Base-by-base conservation (phyloP, 2,113 vertebrate genomes). In the Platichthys stellatus region DNA sequence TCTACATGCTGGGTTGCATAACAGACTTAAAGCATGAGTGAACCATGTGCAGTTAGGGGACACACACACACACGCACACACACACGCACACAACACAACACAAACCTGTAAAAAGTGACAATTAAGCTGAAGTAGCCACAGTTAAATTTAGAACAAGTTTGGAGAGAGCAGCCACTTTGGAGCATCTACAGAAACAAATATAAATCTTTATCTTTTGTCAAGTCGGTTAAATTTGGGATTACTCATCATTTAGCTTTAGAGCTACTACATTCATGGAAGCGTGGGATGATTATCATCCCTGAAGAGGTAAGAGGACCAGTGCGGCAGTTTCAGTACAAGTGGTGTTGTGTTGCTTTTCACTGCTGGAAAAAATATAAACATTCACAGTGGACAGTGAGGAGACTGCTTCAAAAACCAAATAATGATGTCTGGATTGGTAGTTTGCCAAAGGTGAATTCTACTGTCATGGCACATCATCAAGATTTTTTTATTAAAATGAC, bases 21-120 rank as follows among this genome's bases (percentile, higher is more conserved):
- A 89, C 79, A 59, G 6, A 23, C 57, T 70, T 40, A 62, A 61
- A 76, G 78, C 83, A 78, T 73, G 69, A 65, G 74, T 5, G 21
- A 72, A 49, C 49, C 68, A 61, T 79, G 81, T 74, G 84, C 65
- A 9, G 43, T 38, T 6, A 49, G 47, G 18, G 47, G 47, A 14
- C 38, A 63, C 51, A 66, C 12, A 51, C n/a, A 31, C 53, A 74
- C 64, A 47, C 35, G 38, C 61, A 47, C 51, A 66, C 49, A 26
- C 40, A 60, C 63, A 23, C 59, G 43, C 12, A 23, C n/a, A 28
- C 28, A 54, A 54, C 20, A 28, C 28, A 28, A 69, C 69, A 40
- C 53, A 51, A 4, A 56, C n/a, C 40, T 43, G 40, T 43, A 12
- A 43, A 43, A 43, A 43, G 40, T 43, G 12, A 43, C 40, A 43